Evolutionary conservation across 23 tunicate species (phyloP).

Genomic region (Ciona savignyi): DNA sequence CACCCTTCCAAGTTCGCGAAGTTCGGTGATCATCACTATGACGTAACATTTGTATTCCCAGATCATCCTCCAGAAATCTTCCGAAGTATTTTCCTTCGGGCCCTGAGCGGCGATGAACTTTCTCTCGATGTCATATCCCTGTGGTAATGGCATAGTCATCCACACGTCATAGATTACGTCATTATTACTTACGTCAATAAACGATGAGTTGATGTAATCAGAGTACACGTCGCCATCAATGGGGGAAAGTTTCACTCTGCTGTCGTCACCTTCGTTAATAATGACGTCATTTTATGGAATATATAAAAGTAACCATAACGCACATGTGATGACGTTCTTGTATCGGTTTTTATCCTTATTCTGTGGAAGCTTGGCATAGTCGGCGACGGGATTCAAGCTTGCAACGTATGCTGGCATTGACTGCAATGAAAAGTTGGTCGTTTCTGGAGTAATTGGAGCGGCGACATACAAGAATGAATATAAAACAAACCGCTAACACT

Average conservation of each 20-base stretch:
- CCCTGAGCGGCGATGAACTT: conserved; percentile 96
- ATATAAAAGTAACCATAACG: conserved; percentile 6
- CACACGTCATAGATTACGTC: background rate
- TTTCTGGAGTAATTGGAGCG: too few species aligned
- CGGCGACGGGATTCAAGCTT: conserved; percentile 22
- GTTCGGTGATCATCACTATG: conserved; percentile 90
- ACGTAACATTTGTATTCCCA: conserved; percentile 77
- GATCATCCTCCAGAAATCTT: conserved; percentile 93
- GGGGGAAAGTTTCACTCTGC: conserved; percentile 46
- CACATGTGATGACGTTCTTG: conserved; percentile 82
- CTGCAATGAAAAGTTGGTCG: conserved; percentile 22
- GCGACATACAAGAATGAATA: too few species aligned
- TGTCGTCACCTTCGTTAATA: conserved; percentile 70
- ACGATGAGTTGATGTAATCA: conserved; percentile 92
- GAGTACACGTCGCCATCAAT: conserved; percentile 54
- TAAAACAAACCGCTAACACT: too few species aligned
- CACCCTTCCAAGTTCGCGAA: conserved; percentile 68
- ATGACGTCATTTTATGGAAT: conserved; percentile 21
- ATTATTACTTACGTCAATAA: conserved; percentile 62
- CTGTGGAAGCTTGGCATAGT: conserved; percentile 54
- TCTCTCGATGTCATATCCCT: conserved; percentile 46
- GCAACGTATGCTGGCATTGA: conserved; percentile 17
- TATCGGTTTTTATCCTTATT: conserved; percentile 86
- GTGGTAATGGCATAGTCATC: background rate
- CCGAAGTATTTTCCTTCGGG: conserved; percentile 77